Conservation (phyloP, 2,797 vertebrate genomes). For the Ptychobarbus kaznakovi region DNA sequence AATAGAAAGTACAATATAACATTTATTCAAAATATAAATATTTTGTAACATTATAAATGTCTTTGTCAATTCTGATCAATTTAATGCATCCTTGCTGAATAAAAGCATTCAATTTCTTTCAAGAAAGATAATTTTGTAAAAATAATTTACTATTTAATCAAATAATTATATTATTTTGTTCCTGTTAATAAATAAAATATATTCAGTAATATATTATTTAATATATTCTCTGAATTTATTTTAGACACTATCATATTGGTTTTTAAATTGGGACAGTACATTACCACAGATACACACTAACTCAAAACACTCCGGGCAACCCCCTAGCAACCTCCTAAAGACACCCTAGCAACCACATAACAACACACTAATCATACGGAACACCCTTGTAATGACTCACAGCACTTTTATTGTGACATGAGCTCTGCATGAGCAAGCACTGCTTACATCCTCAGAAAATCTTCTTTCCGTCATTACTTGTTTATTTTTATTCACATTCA, state of each 20-base stretch:
- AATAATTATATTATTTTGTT: background rate
- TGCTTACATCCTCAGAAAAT: background rate
- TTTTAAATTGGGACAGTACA: background rate
- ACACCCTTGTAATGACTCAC: background rate
- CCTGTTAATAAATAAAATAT: background rate
- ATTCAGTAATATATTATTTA: background rate
- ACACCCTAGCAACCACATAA: background rate
- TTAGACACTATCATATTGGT: background rate
- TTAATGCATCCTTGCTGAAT: background rate
- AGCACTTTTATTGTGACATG: background rate
- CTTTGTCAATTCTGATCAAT: too few species aligned
- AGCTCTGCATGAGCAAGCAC: background rate
- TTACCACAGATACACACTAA: background rate
- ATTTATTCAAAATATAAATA: background rate
- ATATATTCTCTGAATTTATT: background rate
- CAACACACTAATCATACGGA: background rate
- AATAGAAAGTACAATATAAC: background rate
- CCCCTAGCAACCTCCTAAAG: background rate
- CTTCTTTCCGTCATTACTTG: background rate
- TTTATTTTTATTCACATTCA: background rate
- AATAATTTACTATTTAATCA: background rate
- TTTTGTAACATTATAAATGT: too few species aligned
- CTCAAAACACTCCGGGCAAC: background rate
- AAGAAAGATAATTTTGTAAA: background rate
- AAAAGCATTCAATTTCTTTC: background rate